Evolutionary conservation across 2,888 invertebrate species (phyloP).

Genomic region (Synanthedon vespiformis): DNA sequence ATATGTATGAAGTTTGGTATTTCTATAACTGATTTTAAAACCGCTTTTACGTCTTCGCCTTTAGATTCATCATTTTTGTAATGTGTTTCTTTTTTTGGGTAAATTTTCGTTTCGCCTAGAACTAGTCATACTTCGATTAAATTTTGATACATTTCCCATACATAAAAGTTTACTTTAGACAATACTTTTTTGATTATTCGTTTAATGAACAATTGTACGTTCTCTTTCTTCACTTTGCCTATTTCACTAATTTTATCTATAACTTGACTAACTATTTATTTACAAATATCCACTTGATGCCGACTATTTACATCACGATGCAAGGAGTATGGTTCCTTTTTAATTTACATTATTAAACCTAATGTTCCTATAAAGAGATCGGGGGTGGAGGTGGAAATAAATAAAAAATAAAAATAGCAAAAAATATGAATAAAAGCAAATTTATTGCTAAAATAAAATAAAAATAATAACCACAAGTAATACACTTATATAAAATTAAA

Average conservation of each 20-base stretch:
- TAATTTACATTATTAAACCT: slow-evolving; percentile 47
- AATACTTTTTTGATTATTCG: slow-evolving; percentile 48
- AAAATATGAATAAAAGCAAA: slow-evolving; percentile 65
- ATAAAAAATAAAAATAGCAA: slow-evolving; percentile 42
- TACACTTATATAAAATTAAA: slow-evolving; percentile 54
- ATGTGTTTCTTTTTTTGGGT: too few relatives aligned
- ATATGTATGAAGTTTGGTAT: slow-evolving; percentile 66
- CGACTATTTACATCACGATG: slow-evolving; percentile 54
- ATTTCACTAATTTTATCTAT: slow-evolving; percentile 36
- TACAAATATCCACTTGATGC: slow-evolving; percentile 40
- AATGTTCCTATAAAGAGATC: slow-evolving; percentile 25
- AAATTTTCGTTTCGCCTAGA: slow-evolving; percentile 26
- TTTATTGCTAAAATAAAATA: slow-evolving; percentile 70
- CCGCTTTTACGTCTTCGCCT: too few relatives aligned
- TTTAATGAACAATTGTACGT: slow-evolving; percentile 23
- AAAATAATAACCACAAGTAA: slow-evolving; percentile 63
- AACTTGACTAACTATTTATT: slow-evolving; percentile 35
- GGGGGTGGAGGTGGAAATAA: slow-evolving; percentile 22
- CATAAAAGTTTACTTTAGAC: slow-evolving; percentile 27
- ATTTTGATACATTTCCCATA: slow-evolving; percentile 41
- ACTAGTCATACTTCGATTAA: slow-evolving; percentile 30
- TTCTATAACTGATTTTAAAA: slow-evolving; percentile 21
- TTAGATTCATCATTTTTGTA: too few relatives aligned
- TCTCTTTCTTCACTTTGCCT: slow-evolving; percentile 23
- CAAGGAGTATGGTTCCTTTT: slow-evolving; percentile 69